phyloP scores from a whole-genome alignment of 2,113 vertebrate species.

The Dicerorhinus sumatrensis region DNA sequence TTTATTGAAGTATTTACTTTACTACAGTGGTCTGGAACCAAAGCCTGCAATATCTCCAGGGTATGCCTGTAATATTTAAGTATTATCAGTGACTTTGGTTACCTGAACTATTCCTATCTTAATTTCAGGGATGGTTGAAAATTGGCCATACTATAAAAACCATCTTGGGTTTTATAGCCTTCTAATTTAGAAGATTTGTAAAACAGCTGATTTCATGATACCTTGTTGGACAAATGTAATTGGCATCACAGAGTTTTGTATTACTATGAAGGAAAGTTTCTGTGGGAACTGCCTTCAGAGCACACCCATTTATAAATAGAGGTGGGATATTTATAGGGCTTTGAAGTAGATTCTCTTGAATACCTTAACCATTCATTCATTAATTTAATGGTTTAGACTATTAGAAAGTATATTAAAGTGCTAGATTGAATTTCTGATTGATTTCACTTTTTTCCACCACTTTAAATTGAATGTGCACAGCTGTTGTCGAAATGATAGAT shows the following conservation, averaged over 20 bases:
- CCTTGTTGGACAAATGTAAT: not conserved
- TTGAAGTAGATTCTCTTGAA: not conserved
- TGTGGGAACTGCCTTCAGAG: not conserved
- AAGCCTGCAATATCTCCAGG: too few relatives aligned
- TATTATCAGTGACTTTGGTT: not conserved
- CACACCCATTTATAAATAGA: not conserved
- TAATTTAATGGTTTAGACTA: not conserved
- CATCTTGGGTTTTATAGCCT: not conserved
- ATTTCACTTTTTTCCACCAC: not conserved
- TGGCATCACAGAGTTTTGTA: not conserved
- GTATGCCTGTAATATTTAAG: not conserved
- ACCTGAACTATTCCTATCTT: not conserved
- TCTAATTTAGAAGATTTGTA: not conserved
- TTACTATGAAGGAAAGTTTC: not conserved
- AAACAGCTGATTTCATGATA: not conserved
- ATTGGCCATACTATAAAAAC: not conserved
- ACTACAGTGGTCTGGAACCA: too few relatives aligned
- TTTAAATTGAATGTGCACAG: not conserved
- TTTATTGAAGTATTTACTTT: too few relatives aligned
- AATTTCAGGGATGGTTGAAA: not conserved
- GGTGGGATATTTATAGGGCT: not conserved
- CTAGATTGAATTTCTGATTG: constrained; percentile 10
- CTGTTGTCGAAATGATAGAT: not conserved
- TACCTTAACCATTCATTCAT: not conserved
- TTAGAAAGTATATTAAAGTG: not conserved